Evolutionary conservation across 1,140 invertebrate genomes (phyloP).

Genomic region (Melipona quadrifasciata): DNA sequence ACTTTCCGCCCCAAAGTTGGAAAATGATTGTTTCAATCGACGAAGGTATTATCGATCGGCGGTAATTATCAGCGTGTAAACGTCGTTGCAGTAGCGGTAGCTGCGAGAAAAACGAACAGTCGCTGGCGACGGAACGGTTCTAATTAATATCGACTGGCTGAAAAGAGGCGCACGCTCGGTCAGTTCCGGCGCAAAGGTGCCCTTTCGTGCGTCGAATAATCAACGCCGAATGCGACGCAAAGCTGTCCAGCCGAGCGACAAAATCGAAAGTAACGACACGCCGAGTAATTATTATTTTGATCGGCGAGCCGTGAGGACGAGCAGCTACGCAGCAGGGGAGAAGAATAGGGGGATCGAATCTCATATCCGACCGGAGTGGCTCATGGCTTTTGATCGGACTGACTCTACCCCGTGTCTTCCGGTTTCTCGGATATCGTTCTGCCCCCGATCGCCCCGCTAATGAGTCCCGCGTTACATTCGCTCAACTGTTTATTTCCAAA

Average conservation of each 20-base stretch:
- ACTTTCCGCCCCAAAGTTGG: neutral
- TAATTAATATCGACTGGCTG: slow-evolving; percentile 55
- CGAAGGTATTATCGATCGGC: neutral
- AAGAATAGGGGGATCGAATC: slow-evolving; percentile 34
- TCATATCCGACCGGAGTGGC: slow-evolving; percentile 42
- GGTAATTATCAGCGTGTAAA: neutral
- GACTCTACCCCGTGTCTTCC: slow-evolving; percentile 57
- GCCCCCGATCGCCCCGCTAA: neutral
- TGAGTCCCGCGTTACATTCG: neutral
- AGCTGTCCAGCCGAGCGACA: slow-evolving; percentile 27
- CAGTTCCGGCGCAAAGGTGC: slow-evolving; percentile 12
- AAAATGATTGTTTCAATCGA: neutral
- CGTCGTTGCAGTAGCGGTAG: neutral
- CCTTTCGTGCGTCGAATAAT: slow-evolving; percentile 52
- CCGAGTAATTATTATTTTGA: slow-evolving; percentile 75
- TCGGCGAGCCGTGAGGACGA: slow-evolving; percentile 61
- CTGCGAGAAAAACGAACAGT: slow-evolving; percentile 15
- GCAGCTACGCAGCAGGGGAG: neutral
- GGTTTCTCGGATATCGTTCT: slow-evolving; percentile 39
- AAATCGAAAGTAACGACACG: slow-evolving; percentile 63
- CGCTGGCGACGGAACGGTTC: slow-evolving; percentile 15
- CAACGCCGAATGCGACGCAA: slow-evolving; percentile 20
- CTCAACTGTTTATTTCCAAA: neutral
- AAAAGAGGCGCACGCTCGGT: slow-evolving; percentile 40
- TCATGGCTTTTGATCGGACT: slow-evolving; percentile 67